Evolutionary conservation across 2,113 vertebrate species (phyloP), one percentile per base, ranked within the genome.

Genomic region (Pituophis catenifer): DNA sequence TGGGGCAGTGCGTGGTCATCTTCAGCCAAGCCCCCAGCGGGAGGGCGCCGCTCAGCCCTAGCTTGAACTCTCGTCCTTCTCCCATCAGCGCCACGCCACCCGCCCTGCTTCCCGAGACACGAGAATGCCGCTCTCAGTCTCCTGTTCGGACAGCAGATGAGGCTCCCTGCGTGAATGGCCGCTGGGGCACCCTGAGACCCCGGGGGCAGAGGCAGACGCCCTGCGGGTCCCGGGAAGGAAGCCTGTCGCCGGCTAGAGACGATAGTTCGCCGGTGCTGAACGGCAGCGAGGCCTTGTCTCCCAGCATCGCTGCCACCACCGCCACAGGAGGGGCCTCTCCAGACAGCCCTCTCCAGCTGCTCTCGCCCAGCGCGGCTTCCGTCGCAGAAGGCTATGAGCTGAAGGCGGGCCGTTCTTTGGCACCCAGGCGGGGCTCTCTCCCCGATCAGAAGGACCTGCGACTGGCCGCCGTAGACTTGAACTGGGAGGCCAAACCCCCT

Each of bases 1-100:
- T 99, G 92, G 99, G 99, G 9, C 98, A 99, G 95, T 99, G 99
- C 11, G 99, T 99, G 53, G 99, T 99, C 96, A 99, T 99, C 65
- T 99, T 99, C 96, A 99, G 99, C 94, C 99, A 99, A 97, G 99
- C 99, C 9, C 99, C 99, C 12, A 99, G 98, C 0, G 99, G 99
- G 3, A 98, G 99, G 9, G 99, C 99, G 12, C 99, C 99, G 0
- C 98, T 99, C 52, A 99, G 99, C 94, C 99, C 99, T 90, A 99
- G 99, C 97, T 95, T 99, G 90, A 99, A 99, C 96, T 99, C 99
- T 0, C 98, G 99, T 11, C 99, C 99, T 0, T 99, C 99, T 44
- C 99, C 99, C 48, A 99, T 99, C 98, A 99, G 99, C 88, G 99
- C 99, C 96, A 99, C 98, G 0, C 99, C 99, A 0, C 99, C 98